Conservation (phyloP, 1,140 invertebrate species). For the Cotesia vestalis region DNA sequence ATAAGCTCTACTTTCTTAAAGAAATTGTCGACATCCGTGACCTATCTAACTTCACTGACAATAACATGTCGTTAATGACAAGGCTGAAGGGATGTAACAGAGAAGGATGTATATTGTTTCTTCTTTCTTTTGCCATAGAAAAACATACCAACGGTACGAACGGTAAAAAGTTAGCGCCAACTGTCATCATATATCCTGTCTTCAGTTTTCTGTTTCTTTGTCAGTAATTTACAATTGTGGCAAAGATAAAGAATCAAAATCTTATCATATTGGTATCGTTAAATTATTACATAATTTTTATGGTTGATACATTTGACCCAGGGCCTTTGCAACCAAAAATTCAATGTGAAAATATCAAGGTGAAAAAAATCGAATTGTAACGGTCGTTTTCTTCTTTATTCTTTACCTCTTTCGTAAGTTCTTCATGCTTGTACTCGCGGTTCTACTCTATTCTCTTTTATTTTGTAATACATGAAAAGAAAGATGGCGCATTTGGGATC, state of each 20-base stretch:
- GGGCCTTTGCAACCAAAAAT: not conserved
- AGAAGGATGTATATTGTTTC: not conserved
- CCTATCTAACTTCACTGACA: constrained; percentile 18
- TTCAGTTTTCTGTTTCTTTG: constrained; percentile 1
- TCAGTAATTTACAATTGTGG: not conserved
- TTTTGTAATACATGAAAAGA: not conserved
- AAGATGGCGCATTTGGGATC: constrained; percentile 7
- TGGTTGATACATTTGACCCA: constrained; percentile 25
- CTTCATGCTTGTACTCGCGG: constrained; percentile 13
- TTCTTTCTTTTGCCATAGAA: not conserved
- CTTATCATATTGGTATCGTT: not conserved
- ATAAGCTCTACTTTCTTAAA: not conserved
- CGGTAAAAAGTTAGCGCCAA: constrained; percentile 17
- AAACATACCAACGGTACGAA: not conserved
- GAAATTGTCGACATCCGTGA: constrained; percentile 28
- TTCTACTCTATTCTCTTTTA: constrained; percentile 19
- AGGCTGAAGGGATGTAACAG: not conserved
- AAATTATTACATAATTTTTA: constrained; percentile 19
- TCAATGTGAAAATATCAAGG: constrained; percentile 7
- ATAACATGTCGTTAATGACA: constrained; percentile 26
- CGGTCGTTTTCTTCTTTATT: constrained; percentile 37
- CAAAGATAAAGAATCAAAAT: not conserved
- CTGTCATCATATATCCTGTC: constrained; percentile 28
- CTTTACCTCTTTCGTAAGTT: constrained; percentile 30
- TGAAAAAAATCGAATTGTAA: constrained; percentile 20